These are phyloP conservation scores for Zonitis immaculata DNA, from an alignment of 2,888 invertebrate species.

Conservation along the genomic window DNA sequence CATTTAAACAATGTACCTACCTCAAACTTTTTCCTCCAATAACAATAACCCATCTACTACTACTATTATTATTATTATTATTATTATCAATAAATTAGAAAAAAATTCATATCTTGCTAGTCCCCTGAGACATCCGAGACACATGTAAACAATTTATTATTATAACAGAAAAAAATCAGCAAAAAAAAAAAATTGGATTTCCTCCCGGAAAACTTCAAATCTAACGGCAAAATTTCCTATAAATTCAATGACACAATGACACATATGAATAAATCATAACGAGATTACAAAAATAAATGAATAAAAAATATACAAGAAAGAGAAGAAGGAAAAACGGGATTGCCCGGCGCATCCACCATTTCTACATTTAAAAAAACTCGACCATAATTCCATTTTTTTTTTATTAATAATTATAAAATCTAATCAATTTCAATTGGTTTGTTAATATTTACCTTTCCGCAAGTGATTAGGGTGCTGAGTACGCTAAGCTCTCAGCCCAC, in stretches of 20 bases:
- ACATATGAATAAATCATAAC: background rate
- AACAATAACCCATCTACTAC: too few species aligned
- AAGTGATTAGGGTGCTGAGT: constrained; percentile 36
- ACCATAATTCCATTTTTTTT: too few species aligned
- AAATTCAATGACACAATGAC: background rate
- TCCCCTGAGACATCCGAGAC: too few species aligned
- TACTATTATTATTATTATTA: too few species aligned
- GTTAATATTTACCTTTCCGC: constrained; percentile 33
- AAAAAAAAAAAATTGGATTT: background rate
- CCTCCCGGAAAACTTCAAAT: background rate
- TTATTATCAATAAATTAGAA: too few species aligned
- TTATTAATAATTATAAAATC: background rate
- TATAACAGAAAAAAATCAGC: background rate
- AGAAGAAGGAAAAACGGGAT: background rate
- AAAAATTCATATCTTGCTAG: too few species aligned
- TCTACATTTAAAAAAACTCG: background rate
- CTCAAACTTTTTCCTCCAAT: too few species aligned
- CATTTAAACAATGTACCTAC: too few species aligned
- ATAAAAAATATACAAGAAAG: background rate
- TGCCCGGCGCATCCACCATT: background rate
- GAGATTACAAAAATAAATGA: background rate
- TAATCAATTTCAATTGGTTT: constrained; percentile 1
- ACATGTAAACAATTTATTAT: background rate
- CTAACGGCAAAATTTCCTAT: background rate
- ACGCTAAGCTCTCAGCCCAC: constrained; percentile 44